A percentile compares a stretch with the other conserved stretches of the same genome.
These are phyloP conservation scores for Chironomus tentans DNA, from an alignment of 2,888 invertebrate genomes.

Conservation along the genomic window DNA sequence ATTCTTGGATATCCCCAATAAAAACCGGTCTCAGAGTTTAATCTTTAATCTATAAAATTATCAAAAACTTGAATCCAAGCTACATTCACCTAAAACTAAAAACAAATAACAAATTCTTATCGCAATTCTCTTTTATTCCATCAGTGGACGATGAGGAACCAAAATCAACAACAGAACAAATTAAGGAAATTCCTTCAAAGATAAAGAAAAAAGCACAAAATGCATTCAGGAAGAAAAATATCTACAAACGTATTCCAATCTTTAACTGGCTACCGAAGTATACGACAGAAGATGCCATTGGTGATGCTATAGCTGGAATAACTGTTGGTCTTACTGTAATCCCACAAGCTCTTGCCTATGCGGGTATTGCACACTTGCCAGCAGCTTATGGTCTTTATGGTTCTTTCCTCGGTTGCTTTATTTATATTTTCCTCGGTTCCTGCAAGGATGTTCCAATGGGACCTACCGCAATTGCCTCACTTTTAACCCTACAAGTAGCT, in stretches of 20 bases:
- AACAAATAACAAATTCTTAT: too few species aligned
- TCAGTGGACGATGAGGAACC: constrained; percentile 44
- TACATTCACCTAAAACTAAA: too few species aligned
- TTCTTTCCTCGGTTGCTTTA: constrained; percentile 81
- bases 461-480: constrained; percentile 84
- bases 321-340: constrained; percentile 58
- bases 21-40: too few species aligned
- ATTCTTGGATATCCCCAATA: too few species aligned
- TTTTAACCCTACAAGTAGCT: constrained; percentile 74
- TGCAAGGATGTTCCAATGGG: constrained; percentile 90
- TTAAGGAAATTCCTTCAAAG: constrained; percentile 33
- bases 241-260: constrained; percentile 67
- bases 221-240: constrained; percentile 57
- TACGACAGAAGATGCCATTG: constrained; percentile 60
- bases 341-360: constrained; percentile 79
- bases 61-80: neutral
- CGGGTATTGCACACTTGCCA: constrained; percentile 68
- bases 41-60: too few species aligned
- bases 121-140: constrained; percentile 22
- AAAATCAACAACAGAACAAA: constrained; percentile 33
- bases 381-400: constrained; percentile 83
- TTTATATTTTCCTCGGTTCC: constrained; percentile 82
- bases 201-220: constrained; percentile 42
- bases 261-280: constrained; percentile 72
- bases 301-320: constrained; percentile 82